Percentiles rank a stretch among this genome's conserved stretches.
phyloP scores from a whole-genome alignment of 1,140 invertebrate genomes.

The Lamellibrachia luymesi region DNA sequence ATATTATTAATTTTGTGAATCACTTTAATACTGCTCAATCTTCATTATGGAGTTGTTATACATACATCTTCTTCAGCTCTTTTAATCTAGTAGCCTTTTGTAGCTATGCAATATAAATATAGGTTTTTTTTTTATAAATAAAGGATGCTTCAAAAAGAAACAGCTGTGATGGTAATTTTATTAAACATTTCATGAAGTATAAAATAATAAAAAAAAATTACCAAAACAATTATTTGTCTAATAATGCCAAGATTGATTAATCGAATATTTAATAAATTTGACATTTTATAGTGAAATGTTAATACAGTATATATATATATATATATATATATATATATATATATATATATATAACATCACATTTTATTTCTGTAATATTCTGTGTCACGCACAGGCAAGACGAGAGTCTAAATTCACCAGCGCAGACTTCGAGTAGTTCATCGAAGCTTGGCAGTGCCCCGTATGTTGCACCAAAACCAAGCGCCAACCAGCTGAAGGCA shows the following conservation, averaged over 20 bases:
- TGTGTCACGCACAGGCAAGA: not conserved
- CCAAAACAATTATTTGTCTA: not conserved
- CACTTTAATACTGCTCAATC: no score
- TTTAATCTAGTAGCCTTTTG: not conserved
- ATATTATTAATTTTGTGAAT: no score
- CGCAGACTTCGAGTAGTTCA: not conserved
- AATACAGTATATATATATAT: no score
- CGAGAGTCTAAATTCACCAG: not conserved
- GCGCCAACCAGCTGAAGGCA: conserved; percentile 1
- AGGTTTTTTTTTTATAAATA: not conserved
- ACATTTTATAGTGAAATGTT: not conserved
- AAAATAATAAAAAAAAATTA: no score
- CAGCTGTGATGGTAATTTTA: not conserved
- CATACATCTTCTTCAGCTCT: no score
- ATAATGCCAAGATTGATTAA: not conserved
- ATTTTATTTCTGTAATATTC: not conserved
- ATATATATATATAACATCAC: not conserved
- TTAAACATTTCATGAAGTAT: no score
- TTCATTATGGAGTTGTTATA: no score
- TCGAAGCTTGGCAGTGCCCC: not conserved
- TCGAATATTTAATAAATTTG: not conserved
- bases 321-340: no score
- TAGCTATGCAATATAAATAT: not conserved
- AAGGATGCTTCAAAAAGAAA: not conserved
- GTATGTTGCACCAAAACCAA: not conserved